Percentiles rank a stretch among this genome's conserved stretches.
Evolutionary conservation across 2,888 invertebrate species (phyloP).

Genomic region (Pantelozetes paolii): DNA sequence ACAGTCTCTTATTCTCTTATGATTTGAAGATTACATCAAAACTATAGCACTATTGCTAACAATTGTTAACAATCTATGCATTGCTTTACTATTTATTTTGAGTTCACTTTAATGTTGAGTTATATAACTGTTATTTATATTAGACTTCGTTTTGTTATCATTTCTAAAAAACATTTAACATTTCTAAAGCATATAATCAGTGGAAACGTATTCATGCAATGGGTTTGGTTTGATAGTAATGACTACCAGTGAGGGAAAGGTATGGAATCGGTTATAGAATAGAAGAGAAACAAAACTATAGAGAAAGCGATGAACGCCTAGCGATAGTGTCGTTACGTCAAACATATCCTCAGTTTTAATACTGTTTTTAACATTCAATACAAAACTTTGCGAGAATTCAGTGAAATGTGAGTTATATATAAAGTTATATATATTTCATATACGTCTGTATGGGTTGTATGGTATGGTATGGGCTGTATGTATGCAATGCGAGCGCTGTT

Average conservation of each 20-base stretch:
- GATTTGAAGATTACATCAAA: conserved; percentile 11
- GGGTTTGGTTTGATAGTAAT: conserved; percentile 31
- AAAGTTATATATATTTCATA: not conserved
- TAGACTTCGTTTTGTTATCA: conserved; percentile 29
- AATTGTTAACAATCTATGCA: conserved; percentile 21
- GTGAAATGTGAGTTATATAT: conserved; percentile 15
- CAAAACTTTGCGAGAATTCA: not conserved
- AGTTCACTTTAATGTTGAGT: not conserved
- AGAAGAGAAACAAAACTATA: not conserved
- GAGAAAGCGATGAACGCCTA: conserved; percentile 19
- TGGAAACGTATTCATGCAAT: conserved; percentile 27
- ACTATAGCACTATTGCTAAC: no score
- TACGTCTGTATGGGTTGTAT: not conserved
- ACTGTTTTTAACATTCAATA: conserved; percentile 16
- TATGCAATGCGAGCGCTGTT: not conserved
- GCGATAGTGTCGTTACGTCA: conserved; percentile 14
- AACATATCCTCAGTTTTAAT: conserved; percentile 1
- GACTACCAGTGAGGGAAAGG: conserved; percentile 31
- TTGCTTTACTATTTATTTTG: conserved; percentile 8
- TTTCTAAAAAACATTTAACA: conserved; percentile 32
- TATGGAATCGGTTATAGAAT: not conserved
- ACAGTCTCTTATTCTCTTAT: no score
- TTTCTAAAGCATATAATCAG: conserved; percentile 28
- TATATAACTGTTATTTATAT: conserved; percentile 32
- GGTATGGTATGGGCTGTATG: not conserved